Percentiles rank a stretch among this genome's conserved stretches.
Evolutionary conservation across 2,888 invertebrate genomes (phyloP).

Genomic region (Drosophila prolongata): DNA sequence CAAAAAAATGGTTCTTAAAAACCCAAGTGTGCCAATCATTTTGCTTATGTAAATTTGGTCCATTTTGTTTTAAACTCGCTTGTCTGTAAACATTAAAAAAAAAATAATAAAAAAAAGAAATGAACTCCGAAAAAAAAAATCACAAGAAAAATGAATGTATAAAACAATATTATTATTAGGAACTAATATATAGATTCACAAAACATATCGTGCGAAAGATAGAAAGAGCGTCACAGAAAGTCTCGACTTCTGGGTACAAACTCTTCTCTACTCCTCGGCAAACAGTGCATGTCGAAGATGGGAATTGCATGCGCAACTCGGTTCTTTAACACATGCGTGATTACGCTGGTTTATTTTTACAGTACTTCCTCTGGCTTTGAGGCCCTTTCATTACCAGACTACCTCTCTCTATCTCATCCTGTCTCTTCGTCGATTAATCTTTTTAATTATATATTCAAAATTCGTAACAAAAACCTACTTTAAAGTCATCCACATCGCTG

Average conservation of each 20-base stretch:
- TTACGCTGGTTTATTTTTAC: conserved; percentile 48
- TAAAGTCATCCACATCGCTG: conserved; percentile 38
- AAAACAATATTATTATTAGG: neutral
- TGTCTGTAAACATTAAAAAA: too few relatives aligned
- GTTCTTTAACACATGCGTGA: conserved; percentile 38
- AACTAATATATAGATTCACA: too few relatives aligned
- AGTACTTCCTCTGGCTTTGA: conserved; percentile 7
- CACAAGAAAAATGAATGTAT: neutral
- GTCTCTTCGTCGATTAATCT: neutral
- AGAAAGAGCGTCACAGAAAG: conserved; percentile 6
- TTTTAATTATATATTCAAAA: conserved; percentile 66
- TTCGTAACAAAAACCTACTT: conserved; percentile 70
- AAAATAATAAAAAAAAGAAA: too few relatives aligned
- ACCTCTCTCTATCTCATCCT: conserved; percentile 1
- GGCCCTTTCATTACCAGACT: too few relatives aligned
- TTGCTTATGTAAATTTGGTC: too few relatives aligned
- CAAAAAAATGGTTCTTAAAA: too few relatives aligned
- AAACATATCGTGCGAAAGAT: neutral
- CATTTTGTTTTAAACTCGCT: too few relatives aligned
- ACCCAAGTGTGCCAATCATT: too few relatives aligned
- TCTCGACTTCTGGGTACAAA: neutral
- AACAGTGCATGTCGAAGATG: conserved; percentile 38
- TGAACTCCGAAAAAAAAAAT: neutral
- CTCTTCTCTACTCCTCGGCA: neutral
- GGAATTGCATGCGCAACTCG: conserved; percentile 43